Percentiles rank a stretch among this genome's conserved stretches.
These are phyloP conservation scores for Piscicola geometra DNA, from an alignment of 2,888 invertebrate genomes.

Conservation along the genomic window DNA sequence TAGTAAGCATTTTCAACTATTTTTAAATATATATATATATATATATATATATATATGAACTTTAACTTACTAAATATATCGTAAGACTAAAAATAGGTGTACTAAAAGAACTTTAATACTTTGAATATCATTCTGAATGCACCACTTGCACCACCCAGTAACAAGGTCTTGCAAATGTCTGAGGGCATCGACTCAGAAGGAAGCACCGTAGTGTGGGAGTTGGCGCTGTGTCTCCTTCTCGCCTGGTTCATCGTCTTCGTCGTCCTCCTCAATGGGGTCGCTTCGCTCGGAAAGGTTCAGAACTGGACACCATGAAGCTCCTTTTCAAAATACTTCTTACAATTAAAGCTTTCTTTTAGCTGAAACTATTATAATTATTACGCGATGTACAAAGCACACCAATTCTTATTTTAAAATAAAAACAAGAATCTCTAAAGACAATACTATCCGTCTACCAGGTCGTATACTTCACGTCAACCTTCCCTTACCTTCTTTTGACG, in stretches of 20 bases:
- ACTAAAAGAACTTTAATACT: neutral
- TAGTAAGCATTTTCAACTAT: too few species aligned
- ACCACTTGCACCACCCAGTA: conserved; percentile 42
- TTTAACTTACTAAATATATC: too few species aligned
- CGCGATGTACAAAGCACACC: too few species aligned
- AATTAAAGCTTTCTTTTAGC: too few species aligned
- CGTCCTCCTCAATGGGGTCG: conserved; percentile 53
- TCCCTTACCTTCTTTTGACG: conserved; percentile 44
- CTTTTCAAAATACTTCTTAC: too few species aligned
- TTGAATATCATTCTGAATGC: neutral
- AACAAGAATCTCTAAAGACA: too few species aligned
- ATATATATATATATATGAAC: too few species aligned
- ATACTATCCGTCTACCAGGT: neutral
- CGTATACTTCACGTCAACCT: conserved; percentile 43
- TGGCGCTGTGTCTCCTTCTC: conserved; percentile 50
- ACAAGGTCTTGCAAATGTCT: conserved; percentile 49
- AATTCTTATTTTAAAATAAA: too few species aligned
- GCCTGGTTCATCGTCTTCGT: conserved; percentile 53
- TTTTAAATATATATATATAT: too few species aligned
- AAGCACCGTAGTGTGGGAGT: conserved; percentile 49
- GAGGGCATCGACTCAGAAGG: conserved; percentile 49
- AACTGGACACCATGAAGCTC: neutral
- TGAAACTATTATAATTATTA: too few species aligned
- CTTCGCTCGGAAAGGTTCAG: conserved; percentile 52
- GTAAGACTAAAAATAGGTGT: neutral